These are phyloP conservation scores for Apamea anceps DNA, from an alignment of 2,888 invertebrate genomes.

Conservation along the genomic window DNA sequence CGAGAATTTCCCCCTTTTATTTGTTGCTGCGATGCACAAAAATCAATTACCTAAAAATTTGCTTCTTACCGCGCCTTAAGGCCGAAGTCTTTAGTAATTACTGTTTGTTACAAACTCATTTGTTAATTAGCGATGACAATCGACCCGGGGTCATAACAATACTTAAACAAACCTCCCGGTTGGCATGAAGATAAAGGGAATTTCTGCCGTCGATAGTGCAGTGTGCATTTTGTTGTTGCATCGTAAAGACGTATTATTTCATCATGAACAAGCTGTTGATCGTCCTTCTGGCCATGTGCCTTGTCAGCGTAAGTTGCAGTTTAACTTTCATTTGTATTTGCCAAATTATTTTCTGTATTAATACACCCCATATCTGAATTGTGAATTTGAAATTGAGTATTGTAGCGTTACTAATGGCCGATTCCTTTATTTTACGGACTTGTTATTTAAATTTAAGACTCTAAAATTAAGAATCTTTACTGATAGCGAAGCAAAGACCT, in stretches of 20 bases:
- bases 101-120: slow-evolving; percentile 28
- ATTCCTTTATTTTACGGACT: too few species aligned
- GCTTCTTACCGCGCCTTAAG: neutral
- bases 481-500: too few species aligned
- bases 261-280: slow-evolving; percentile 82
- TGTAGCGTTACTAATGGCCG: too few species aligned
- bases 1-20: neutral
- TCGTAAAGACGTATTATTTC: slow-evolving; percentile 66
- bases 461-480: too few species aligned
- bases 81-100: slow-evolving; percentile 31
- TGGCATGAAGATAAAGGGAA: slow-evolving; percentile 69
- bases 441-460: too few species aligned
- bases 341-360: neutral
- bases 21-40: neutral
- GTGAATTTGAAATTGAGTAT: neutral
- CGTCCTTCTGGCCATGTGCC: slow-evolving; percentile 80
- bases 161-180: slow-evolving; percentile 37
- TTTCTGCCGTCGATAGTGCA: slow-evolving; percentile 59
- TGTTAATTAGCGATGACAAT: slow-evolving; percentile 26
- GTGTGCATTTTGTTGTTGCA: slow-evolving; percentile 66
- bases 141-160: slow-evolving; percentile 37
- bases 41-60: neutral
- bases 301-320: slow-evolving; percentile 69
- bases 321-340: too few species aligned
- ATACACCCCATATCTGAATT: neutral